These are phyloP conservation scores for Sylvicapra grimmia DNA, from an alignment of 2,113 vertebrate species.

Conservation along the genomic window DNA sequence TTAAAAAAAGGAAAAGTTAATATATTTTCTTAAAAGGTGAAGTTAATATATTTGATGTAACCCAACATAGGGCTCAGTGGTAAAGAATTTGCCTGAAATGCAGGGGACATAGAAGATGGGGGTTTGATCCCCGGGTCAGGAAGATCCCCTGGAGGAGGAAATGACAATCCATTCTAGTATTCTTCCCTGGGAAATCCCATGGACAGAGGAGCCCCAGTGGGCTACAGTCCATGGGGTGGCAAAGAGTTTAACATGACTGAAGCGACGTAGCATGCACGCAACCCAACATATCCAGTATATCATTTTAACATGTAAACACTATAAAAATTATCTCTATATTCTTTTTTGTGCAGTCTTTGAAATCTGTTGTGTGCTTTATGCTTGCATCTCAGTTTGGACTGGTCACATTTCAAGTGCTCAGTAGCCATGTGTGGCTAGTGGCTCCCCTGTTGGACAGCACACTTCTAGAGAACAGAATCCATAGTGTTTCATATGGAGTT, in stretches of 20 bases:
- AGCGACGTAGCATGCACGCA: neutral
- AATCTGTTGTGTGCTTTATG: neutral
- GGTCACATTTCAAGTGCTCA: neutral
- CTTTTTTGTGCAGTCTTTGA: neutral
- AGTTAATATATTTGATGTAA: neutral
- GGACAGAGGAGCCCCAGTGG: neutral
- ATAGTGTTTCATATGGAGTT: accelerated
- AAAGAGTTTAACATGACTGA: neutral
- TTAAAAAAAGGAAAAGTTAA: neutral
- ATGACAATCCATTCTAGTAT: neutral
- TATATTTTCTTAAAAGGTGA: neutral
- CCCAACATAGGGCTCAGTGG: neutral
- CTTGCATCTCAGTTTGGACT: neutral
- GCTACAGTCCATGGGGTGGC: neutral
- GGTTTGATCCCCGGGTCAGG: accelerated
- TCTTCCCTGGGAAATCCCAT: neutral
- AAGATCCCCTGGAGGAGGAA: neutral
- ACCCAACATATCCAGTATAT: neutral
- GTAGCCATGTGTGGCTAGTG: neutral
- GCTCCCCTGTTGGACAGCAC: neutral
- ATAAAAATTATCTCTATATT: neutral
- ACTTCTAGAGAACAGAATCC: neutral
- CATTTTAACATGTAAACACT: neutral
- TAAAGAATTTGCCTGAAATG: neutral
- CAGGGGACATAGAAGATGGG: neutral